Percentiles rank a stretch among this genome's conserved stretches.
Conservation (phyloP, 2,797 vertebrate genomes). For the Sebastes itinus region DNA sequence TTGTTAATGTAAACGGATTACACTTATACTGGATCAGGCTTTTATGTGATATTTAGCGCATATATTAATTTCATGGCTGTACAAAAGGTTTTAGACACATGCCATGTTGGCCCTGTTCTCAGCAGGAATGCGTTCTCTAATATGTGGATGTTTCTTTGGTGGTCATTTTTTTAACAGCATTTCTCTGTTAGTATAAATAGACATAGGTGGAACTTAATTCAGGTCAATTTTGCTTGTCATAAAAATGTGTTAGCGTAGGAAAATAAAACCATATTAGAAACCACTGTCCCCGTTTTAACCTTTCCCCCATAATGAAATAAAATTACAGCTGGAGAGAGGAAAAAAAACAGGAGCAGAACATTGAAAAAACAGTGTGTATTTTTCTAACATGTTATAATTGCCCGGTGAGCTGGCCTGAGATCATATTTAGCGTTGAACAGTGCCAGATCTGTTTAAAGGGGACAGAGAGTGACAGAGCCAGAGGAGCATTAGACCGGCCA, state of each 20-base stretch:
- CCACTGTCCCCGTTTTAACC: slow-evolving; percentile 67
- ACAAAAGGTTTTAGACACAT: slow-evolving; percentile 13
- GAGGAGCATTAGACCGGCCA: slow-evolving; percentile 31
- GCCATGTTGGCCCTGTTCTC: slow-evolving; percentile 9
- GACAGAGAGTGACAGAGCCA: slow-evolving; percentile 62
- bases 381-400: slow-evolving; percentile 74
- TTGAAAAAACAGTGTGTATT: slow-evolving; percentile 63
- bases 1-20: slow-evolving; percentile 63
- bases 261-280: slow-evolving; percentile 64
- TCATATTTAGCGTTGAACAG: slow-evolving; percentile 64
- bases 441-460: slow-evolving; percentile 70
- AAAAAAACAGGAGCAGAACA: slow-evolving; percentile 49
- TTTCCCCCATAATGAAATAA: slow-evolving; percentile 60
- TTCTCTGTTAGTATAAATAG: slow-evolving; percentile 51
- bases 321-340: slow-evolving; percentile 51
- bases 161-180: slow-evolving; percentile 29
- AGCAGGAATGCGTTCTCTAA: slow-evolving; percentile 9
- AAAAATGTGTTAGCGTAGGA: slow-evolving; percentile 60
- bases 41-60: slow-evolving; percentile 20
- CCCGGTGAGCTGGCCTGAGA: slow-evolving; percentile 63
- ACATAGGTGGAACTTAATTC: slow-evolving; percentile 56
- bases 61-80: slow-evolving; percentile 25
- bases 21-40: slow-evolving; percentile 43
- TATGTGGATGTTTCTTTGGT: slow-evolving; percentile 24
- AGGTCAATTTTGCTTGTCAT: slow-evolving; percentile 63